Conservation (phyloP, 1,140 invertebrate species). For the Stegodyphus mimosarum region DNA sequence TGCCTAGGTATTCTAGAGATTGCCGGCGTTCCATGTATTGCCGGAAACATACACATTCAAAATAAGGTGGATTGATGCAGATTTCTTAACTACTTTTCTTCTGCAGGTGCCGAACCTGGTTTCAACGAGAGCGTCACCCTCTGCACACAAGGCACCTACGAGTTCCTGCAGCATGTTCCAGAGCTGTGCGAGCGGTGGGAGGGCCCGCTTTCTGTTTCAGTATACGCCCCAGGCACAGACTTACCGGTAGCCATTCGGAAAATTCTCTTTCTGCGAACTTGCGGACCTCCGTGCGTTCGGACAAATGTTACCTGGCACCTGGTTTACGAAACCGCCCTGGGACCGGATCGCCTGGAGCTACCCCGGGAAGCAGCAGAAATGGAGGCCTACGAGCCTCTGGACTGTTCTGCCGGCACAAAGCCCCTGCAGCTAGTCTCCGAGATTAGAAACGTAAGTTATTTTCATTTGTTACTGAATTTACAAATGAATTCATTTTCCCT, state of each 20-base stretch:
- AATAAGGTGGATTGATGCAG: neutral
- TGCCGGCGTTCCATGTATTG: too few relatives aligned
- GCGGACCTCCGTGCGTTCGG: slow-evolving; percentile 60
- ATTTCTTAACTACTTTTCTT: neutral
- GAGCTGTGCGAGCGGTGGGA: slow-evolving; percentile 81
- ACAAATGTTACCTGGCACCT: slow-evolving; percentile 64
- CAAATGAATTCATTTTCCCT: too few relatives aligned
- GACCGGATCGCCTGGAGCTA: slow-evolving; percentile 9
- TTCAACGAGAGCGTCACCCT: slow-evolving; percentile 85
- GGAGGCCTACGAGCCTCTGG: slow-evolving; percentile 16
- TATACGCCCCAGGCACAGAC: slow-evolving; percentile 81
- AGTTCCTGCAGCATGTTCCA: slow-evolving; percentile 87
- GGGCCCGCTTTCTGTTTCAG: slow-evolving; percentile 79
- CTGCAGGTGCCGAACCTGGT: neutral
- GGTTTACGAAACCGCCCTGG: slow-evolving; percentile 61
- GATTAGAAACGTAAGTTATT: slow-evolving; percentile 31
- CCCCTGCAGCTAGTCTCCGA: slow-evolving; percentile 38
- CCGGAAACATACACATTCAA: too few relatives aligned
- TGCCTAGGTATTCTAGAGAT: too few relatives aligned
- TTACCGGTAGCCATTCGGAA: slow-evolving; percentile 74
- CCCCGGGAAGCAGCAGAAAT: slow-evolving; percentile 23
- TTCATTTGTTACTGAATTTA: too few relatives aligned
- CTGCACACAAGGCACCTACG: slow-evolving; percentile 87
- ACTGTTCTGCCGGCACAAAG: slow-evolving; percentile 20
- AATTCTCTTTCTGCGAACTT: slow-evolving; percentile 73